phyloP scores from a whole-genome alignment of 2,888 invertebrate genomes.

The Eristalinus sepulchralis region DNA sequence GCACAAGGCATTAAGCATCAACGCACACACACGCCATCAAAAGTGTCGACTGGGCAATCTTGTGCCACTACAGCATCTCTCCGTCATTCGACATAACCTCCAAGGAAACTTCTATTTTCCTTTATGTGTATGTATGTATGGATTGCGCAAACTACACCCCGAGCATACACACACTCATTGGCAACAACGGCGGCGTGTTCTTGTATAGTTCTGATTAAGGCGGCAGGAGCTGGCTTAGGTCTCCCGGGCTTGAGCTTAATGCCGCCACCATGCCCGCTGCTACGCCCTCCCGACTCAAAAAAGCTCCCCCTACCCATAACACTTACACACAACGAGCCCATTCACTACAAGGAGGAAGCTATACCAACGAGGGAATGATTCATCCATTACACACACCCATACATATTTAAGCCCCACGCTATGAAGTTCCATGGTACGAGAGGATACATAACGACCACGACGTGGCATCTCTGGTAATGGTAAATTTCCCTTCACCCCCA shows the following conservation, averaged over 20 bases:
- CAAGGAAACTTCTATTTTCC: slow-evolving; percentile 23
- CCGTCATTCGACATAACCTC: neutral
- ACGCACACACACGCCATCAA: slow-evolving; percentile 27
- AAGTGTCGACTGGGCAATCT: slow-evolving; percentile 42
- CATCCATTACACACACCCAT: slow-evolving; percentile 4
- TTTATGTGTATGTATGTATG: neutral
- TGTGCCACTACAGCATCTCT: neutral
- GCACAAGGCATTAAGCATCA: slow-evolving; percentile 35
- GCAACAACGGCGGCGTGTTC: neutral
- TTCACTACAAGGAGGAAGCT: slow-evolving; percentile 11
- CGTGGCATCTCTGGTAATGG: slow-evolving; percentile 26
- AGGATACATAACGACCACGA: slow-evolving; percentile 25
- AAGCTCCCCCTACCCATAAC: slow-evolving; percentile 18
- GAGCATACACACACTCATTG: neutral
- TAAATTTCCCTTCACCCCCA: neutral
- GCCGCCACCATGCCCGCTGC: slow-evolving; percentile 2
- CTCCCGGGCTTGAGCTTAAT: neutral
- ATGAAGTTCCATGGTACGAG: neutral
- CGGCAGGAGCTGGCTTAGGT: slow-evolving; percentile 16
- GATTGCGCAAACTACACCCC: neutral
- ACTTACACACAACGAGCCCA: neutral
- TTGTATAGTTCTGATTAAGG: slow-evolving; percentile 30
- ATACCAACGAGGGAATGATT: slow-evolving; percentile 22
- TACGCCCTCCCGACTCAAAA: slow-evolving; percentile 9
- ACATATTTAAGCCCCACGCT: neutral